Evolutionary conservation across 1,140 invertebrate species (phyloP).

Genomic region (Nasonia giraulti): DNA sequence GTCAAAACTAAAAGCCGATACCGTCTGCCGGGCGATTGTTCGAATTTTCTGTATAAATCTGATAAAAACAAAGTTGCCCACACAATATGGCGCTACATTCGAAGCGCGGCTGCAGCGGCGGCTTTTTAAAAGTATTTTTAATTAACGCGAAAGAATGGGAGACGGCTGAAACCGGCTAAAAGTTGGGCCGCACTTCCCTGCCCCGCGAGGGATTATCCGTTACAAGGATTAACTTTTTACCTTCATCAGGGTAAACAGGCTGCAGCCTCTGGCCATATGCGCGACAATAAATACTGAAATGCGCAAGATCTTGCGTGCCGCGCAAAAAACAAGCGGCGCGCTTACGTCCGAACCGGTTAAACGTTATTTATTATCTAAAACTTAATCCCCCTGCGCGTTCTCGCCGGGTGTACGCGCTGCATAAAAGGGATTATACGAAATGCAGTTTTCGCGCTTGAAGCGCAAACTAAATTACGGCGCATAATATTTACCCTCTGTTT

Average conservation of each 20-base stretch:
- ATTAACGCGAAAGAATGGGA: conserved; percentile 10
- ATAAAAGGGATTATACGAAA: neutral
- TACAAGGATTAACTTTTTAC: conserved; percentile 40
- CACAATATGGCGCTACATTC: no score
- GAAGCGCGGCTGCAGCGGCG: neutral
- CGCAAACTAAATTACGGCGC: neutral
- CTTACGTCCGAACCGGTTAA: neutral
- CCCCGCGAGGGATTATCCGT: conserved; percentile 22
- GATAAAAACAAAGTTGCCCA: no score
- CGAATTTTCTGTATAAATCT: no score
- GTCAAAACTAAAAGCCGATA: no score
- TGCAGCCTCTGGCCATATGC: neutral
- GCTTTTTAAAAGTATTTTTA: conserved; percentile 25
- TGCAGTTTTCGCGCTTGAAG: neutral
- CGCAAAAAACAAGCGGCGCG: neutral
- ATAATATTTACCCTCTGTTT: neutral
- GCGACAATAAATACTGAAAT: conserved; percentile 16
- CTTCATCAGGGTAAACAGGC: conserved; percentile 18
- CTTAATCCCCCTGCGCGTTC: neutral
- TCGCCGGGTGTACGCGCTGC: neutral
- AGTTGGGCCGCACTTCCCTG: neutral
- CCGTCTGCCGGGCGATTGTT: no score
- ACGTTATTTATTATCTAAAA: conserved; percentile 28
- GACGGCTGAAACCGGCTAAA: conserved; percentile 24
- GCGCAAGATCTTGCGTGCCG: neutral